Evolutionary conservation across 2,113 vertebrate genomes (phyloP).

Genomic region (Carlito syrichta): DNA sequence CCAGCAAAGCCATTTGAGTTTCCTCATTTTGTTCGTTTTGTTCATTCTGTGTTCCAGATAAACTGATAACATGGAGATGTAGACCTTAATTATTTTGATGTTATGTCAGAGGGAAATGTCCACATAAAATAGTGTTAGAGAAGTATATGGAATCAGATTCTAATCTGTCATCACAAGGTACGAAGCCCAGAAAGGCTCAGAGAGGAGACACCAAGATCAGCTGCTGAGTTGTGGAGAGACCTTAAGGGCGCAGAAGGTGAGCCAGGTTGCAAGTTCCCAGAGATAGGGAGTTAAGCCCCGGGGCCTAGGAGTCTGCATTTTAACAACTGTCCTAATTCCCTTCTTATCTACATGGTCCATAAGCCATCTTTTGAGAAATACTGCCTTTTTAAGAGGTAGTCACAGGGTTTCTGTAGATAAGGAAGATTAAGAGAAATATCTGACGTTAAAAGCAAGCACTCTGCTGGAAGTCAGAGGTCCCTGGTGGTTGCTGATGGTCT

Average conservation of each 20-base stretch:
- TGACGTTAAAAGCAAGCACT: neutral
- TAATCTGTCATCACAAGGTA: neutral
- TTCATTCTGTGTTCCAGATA: neutral
- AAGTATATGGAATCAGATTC: neutral
- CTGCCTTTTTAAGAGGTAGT: neutral
- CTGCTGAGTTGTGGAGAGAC: accelerated
- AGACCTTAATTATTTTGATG: neutral
- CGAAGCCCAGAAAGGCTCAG: neutral
- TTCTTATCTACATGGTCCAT: no score
- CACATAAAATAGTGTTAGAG: neutral
- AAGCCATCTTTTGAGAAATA: neutral
- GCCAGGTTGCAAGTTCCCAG: neutral
- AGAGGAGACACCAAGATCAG: neutral
- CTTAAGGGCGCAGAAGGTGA: accelerated
- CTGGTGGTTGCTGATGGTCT: no score
- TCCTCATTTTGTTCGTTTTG: neutral
- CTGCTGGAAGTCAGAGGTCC: neutral
- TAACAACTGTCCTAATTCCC: accelerated
- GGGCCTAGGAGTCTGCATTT: neutral
- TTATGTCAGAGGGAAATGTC: neutral
- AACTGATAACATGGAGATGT: neutral
- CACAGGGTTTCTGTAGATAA: neutral
- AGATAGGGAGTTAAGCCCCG: neutral
- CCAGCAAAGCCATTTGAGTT: neutral
- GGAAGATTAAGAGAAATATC: neutral